Percentiles rank a stretch among this genome's conserved stretches.
Evolutionary conservation across 2,113 vertebrate genomes (phyloP).

Genomic region (Pelodiscus sinensis): DNA sequence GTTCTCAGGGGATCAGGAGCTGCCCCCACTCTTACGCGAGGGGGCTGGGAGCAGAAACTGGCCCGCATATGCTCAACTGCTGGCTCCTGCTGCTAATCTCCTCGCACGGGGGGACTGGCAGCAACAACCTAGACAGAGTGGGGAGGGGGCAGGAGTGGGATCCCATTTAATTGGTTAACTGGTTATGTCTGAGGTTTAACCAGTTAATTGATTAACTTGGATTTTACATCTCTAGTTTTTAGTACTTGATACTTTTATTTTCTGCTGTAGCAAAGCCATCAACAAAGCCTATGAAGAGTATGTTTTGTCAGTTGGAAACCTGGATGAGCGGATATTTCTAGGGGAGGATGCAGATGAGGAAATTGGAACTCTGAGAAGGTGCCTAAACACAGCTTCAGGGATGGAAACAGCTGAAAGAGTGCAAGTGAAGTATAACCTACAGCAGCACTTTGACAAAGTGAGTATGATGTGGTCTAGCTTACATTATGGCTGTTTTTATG

Average conservation of each 20-base stretch:
- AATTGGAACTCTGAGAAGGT: constrained; percentile 86
- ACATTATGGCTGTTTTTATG: not conserved
- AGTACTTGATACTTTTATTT: not conserved
- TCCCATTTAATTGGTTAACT: too few relatives aligned
- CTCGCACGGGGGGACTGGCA: too few relatives aligned
- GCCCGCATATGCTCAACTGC: too few relatives aligned
- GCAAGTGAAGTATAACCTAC: constrained; percentile 78
- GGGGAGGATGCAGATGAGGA: constrained; percentile 91
- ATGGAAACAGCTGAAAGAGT: constrained; percentile 79
- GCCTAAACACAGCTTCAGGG: constrained; percentile 78
- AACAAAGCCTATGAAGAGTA: constrained; percentile 93
- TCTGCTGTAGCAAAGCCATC: constrained; percentile 84
- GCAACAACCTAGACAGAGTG: too few relatives aligned
- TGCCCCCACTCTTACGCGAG: too few relatives aligned
- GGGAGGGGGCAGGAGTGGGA: too few relatives aligned
- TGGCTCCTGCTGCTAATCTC: too few relatives aligned
- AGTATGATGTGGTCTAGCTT: not conserved
- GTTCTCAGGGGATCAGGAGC: too few relatives aligned
- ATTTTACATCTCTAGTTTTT: too few relatives aligned
- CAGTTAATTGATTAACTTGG: too few relatives aligned
- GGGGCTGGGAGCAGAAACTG: too few relatives aligned
- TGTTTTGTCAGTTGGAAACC: constrained; percentile 87
- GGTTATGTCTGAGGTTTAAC: too few relatives aligned
- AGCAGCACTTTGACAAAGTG: constrained; percentile 84
- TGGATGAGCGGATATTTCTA: constrained; percentile 93